These are phyloP conservation scores for Gonocerus acuteangulatus DNA, from an alignment of 2,888 invertebrate species.

Conservation along the genomic window DNA sequence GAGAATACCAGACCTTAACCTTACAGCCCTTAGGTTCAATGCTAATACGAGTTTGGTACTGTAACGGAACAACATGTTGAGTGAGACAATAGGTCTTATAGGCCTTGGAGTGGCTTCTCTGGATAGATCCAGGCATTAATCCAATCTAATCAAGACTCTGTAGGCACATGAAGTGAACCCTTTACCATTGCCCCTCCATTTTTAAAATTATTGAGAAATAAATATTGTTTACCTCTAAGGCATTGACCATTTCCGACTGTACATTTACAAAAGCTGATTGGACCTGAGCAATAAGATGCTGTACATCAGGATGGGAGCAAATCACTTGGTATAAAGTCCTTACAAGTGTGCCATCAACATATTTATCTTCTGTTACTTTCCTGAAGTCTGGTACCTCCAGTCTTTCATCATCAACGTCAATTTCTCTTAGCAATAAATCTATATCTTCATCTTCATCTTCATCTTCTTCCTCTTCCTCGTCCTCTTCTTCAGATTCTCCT, in stretches of 20 bases:
- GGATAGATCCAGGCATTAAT: no score
- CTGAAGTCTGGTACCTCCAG: not conserved
- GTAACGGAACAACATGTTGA: no score
- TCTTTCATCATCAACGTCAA: not conserved
- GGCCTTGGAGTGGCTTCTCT: no score
- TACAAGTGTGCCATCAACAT: not conserved
- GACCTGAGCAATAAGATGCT: not conserved
- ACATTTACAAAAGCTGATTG: not conserved
- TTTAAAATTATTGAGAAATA: no score
- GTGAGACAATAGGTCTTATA: no score
- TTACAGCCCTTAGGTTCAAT: no score
- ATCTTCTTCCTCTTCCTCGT: not conserved
- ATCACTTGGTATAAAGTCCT: not conserved
- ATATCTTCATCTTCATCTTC: not conserved
- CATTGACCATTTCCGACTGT: not conserved
- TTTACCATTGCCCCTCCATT: no score
- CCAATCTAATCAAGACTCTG: no score
- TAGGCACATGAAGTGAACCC: no score
- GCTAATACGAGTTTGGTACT: no score
- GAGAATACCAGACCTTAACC: no score
- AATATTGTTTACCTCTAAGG: no score
- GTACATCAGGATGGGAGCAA: not conserved
- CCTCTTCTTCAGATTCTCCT: not conserved
- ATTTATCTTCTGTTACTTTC: not conserved
- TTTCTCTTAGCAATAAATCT: not conserved